Conservation (phyloP, 1,140 invertebrate genomes). For the Drosophila takahashii region DNA sequence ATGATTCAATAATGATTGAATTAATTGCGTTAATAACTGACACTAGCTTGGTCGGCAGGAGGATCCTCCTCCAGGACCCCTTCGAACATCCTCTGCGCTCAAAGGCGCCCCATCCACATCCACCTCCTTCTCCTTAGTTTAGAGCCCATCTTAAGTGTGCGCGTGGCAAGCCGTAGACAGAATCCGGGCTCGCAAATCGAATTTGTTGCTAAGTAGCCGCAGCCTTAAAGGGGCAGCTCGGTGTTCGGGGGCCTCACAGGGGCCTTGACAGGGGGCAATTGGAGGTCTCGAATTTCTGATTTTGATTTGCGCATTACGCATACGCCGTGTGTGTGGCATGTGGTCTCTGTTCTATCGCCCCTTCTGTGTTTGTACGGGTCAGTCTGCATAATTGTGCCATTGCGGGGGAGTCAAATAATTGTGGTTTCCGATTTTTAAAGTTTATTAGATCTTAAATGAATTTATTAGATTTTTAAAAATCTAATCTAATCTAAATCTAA, state of each 20-base stretch:
- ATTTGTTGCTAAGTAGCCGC: constrained; percentile 82
- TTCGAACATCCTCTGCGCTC: constrained; percentile 43
- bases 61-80: constrained; percentile 16
- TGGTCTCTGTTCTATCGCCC: constrained; percentile 11
- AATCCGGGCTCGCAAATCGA: constrained; percentile 66
- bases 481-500: too few relatives aligned
- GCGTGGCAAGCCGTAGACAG: constrained; percentile 75
- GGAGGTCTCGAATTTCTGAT: constrained; percentile 68
- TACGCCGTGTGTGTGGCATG: constrained; percentile 59
- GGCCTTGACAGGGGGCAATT: constrained; percentile 7
- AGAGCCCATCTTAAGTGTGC: constrained; percentile 70
- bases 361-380: constrained; percentile 14
- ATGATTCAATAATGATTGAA: constrained; percentile 85
- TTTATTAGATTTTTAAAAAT: too few relatives aligned
- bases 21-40: constrained; percentile 85
- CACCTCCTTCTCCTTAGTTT: background rate
- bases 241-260: background rate
- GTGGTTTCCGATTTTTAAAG: background rate
- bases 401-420: background rate
- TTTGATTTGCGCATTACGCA: constrained; percentile 81
- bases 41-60: constrained; percentile 61
- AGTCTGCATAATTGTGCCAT: constrained; percentile 14
- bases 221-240: constrained; percentile 23
- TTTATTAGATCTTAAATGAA: too few relatives aligned
- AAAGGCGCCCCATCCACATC: constrained; percentile 52